phyloP scores from a whole-genome alignment of 2,888 invertebrate species.

The Eucera pruinosa region DNA sequence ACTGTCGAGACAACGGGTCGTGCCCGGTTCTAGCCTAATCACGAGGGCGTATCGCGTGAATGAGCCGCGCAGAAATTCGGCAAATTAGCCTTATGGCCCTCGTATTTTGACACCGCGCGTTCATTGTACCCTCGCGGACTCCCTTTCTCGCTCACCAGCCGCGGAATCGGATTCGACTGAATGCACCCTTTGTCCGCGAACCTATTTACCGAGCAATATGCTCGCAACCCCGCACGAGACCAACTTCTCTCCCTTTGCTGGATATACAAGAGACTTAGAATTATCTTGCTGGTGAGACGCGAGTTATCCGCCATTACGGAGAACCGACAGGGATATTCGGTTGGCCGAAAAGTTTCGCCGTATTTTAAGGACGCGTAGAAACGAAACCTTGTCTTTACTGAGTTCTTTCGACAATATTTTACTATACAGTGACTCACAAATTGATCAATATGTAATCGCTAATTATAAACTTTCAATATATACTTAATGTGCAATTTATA shows the following conservation, averaged over 20 bases:
- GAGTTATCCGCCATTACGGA: slow-evolving; percentile 20
- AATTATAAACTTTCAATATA: no score
- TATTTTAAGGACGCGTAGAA: no score
- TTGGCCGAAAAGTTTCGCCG: no score
- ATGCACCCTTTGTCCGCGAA: slow-evolving; percentile 72
- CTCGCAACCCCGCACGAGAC: slow-evolving; percentile 40
- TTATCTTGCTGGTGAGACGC: background rate
- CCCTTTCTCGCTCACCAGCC: slow-evolving; percentile 65
- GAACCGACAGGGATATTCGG: no score
- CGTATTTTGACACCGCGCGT: slow-evolving; percentile 81
- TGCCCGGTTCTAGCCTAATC: slow-evolving; percentile 38
- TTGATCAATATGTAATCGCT: no score
- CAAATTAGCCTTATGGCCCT: slow-evolving; percentile 83
- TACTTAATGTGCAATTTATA: no score
- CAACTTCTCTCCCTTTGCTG: slow-evolving; percentile 13
- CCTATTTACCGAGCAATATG: slow-evolving; percentile 73
- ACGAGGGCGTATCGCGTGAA: slow-evolving; percentile 67
- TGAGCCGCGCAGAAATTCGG: slow-evolving; percentile 74
- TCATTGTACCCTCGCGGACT: slow-evolving; percentile 69
- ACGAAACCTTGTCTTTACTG: no score
- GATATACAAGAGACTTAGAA: slow-evolving; percentile 11
- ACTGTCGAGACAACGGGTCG: slow-evolving; percentile 56
- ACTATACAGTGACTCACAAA: no score
- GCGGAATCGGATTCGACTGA: slow-evolving; percentile 67
- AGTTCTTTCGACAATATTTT: no score